A percentile compares a stretch with the other conserved stretches of the same genome.
phyloP scores from a whole-genome alignment of 1,140 invertebrate genomes.

The Drosophila sechellia region DNA sequence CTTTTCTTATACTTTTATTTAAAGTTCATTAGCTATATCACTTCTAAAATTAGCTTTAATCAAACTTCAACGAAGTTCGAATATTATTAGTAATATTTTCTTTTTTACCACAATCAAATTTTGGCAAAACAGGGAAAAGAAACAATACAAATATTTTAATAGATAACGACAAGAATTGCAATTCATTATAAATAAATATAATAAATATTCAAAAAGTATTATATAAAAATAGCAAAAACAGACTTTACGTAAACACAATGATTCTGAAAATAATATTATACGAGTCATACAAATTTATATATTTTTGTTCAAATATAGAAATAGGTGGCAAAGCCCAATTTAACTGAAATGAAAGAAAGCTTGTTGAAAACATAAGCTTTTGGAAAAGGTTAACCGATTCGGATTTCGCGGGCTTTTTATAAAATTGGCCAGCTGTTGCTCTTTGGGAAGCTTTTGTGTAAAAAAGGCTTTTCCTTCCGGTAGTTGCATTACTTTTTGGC shows the following conservation, averaged over 20 bases:
- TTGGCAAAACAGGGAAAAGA: not conserved
- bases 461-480: constrained; percentile 16
- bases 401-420: constrained; percentile 44
- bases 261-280: not conserved
- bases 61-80: not conserved
- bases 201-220: not conserved
- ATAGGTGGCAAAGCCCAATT: constrained; percentile 43
- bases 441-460: constrained; percentile 35
- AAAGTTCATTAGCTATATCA: not conserved
- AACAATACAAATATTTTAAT: not conserved
- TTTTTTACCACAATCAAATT: not conserved
- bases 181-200: not conserved
- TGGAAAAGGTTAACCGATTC: not conserved
- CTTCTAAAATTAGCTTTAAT: not conserved
- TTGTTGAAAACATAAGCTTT: not conserved
- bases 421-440: constrained; percentile 68
- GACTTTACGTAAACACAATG: not conserved
- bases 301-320: too few species aligned
- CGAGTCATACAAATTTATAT: too few species aligned
- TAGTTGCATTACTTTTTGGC: constrained; percentile 4
- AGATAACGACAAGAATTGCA: not conserved
- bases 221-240: too few species aligned
- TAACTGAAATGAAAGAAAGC: constrained; percentile 38
- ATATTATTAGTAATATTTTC: too few species aligned
- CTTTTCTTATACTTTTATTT: not conserved